Evolutionary conservation across 2,797 vertebrate species (phyloP), one percentile per base, ranked within the genome.

Genomic region (Holocentrus rufus): DNA sequence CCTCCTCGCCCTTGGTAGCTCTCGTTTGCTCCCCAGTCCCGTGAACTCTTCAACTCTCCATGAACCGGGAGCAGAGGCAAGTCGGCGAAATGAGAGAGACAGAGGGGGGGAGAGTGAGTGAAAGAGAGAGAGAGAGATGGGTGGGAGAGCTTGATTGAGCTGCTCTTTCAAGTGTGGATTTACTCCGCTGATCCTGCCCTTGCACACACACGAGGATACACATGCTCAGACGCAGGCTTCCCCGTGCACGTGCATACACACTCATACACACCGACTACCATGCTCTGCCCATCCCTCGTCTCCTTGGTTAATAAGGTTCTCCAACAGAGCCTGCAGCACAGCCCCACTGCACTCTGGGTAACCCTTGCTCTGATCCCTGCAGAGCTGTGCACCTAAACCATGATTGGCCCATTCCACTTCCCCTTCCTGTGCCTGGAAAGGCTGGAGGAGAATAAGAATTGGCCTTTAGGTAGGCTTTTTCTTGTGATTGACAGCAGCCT

Each of bases 151-250:
- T 83, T 85, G 82, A 89, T 91, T 90, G 88, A 93, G 91, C 86
- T 81, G 76, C 82, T 89, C 91, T 94, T 93, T 93, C 89, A 94
- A 92, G 91, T 93, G 86, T 85, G 91, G 93, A 91, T 93, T 93
- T 92, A 91, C 84, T 86, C 73, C 27, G 61, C 90, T 92, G 89
- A 91, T 89, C 90, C 85, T 59, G 49, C 64, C 36, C 77, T 73
- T 25, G 55, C 78, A 34, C 30, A 54, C 56, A 62, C 69, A 62
- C 67, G n/a, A 17, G 27, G 57, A 27, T 34, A 14, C 23, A 31
- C 50, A 44, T 50, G 15, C 47, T 39, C 49, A 30, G 27, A 52
- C 75, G 30, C 55, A 44, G 27, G 25, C 53, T 54, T 77, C 36
- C 46, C 74, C 52, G 20, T 73, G 74, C 65, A 42, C 50, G 47